Evolutionary conservation across 1,140 invertebrate genomes (phyloP), one percentile per base, ranked within the genome.

Genomic region (Propsilocerus akamusi): DNA sequence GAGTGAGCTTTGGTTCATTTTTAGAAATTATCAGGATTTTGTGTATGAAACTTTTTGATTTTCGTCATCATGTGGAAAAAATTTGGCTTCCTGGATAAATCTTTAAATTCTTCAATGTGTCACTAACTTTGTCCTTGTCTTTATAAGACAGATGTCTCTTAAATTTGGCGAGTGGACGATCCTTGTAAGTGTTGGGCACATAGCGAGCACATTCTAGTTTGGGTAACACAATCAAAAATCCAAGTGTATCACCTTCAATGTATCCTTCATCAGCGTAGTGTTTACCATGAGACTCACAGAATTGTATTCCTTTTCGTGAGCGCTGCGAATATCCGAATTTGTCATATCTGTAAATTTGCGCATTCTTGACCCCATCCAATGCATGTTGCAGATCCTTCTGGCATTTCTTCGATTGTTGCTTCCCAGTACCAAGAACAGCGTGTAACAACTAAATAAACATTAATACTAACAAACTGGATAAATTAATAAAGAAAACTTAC

Each of bases 241-340:
- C 95, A 32, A 99, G 63, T 0, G 87, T 86, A 70, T 99, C 97
- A 6, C 92, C 94, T 66, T 94, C 84, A 1, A 78, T 77, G 67
- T 94, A 99, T 0, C 80, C 78, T n/a, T n/a, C n/a, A 4, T 72
- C 66, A 58, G 80, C 82, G 66, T 90, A 99, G 65, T 91, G 87
- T 62, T 92, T 89, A 0, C 96, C 96, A 53, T 77, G 76, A 51
- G 89, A 92, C 69, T 99, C 87, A 61, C 98, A 93, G 63, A 99
- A 99, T 56, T 65, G 69, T 10, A 74, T 78, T 10, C 71, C 70
- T 64, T 78, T 86, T 62, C 83, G 78, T 11, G 92, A 97, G 59
- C 96, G 73, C 90, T 92, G 99, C 0, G 91, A 93, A 68, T 99
- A 99, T 10, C 94, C 93, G 68, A 97, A 99, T 70, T 96, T 96